These are phyloP conservation scores for Otocyon megalotis DNA, from an alignment of 2,113 vertebrate species.

Conservation along the genomic window DNA sequence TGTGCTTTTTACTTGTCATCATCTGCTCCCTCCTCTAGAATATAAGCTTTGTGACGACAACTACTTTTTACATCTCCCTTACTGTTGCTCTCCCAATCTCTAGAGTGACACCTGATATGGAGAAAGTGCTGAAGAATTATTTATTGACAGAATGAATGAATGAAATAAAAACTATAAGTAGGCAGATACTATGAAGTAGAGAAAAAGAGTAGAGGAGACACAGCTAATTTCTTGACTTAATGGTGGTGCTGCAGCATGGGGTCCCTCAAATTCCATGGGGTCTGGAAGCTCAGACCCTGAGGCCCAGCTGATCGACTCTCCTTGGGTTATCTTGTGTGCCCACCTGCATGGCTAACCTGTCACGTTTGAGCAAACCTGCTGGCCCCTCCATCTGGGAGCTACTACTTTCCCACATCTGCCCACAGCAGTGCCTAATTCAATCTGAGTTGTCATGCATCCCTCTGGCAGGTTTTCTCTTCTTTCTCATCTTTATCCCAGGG, in stretches of 20 bases:
- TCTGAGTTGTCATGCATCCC: not conserved
- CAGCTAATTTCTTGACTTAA: not conserved
- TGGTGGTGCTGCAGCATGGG: too few relatives aligned
- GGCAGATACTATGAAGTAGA: not conserved
- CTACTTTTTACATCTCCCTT: not conserved
- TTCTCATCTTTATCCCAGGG: not conserved
- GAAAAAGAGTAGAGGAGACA: not conserved
- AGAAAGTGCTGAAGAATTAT: not conserved
- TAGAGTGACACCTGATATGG: not conserved
- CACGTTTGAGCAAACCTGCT: not conserved
- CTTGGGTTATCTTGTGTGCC: not conserved
- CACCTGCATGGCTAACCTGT: not conserved
- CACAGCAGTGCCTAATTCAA: accelerated
- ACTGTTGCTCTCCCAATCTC: not conserved
- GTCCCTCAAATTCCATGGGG: not conserved
- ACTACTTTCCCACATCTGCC: not conserved
- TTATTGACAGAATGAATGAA: not conserved
- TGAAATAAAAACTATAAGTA: not conserved
- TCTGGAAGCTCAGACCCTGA: not conserved
- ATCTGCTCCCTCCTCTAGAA: not conserved
- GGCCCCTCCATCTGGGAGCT: not conserved
- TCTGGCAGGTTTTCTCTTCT: not conserved
- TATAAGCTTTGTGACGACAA: not conserved
- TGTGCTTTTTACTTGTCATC: not conserved
- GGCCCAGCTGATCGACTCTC: too few relatives aligned